Conservation (phyloP, 2,797 vertebrate genomes). For the Nasua narica region DNA sequence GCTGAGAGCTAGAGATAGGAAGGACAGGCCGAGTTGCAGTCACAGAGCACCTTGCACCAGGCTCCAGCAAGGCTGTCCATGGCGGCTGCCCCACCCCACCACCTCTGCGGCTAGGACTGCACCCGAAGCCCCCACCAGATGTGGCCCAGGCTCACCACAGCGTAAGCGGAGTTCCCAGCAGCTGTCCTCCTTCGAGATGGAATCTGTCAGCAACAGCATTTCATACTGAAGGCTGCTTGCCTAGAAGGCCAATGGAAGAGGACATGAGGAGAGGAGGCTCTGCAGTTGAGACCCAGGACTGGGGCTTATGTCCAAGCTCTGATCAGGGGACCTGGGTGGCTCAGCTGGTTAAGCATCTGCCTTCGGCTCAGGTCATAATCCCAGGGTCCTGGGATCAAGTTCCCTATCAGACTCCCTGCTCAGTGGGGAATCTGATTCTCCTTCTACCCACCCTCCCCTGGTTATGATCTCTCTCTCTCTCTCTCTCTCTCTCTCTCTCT, state of each 20-base stretch:
- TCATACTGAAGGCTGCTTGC: slow-evolving; percentile 98
- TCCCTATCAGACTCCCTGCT: not conserved
- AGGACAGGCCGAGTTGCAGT: not conserved
- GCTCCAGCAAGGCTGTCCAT: too few relatives aligned
- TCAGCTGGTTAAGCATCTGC: not conserved
- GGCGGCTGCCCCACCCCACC: not conserved
- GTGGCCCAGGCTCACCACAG: slow-evolving; percentile 87
- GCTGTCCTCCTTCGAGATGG: slow-evolving; percentile 97
- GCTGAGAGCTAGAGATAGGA: slow-evolving; percentile 89
- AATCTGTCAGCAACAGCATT: slow-evolving; percentile 97
- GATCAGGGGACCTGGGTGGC: not conserved
- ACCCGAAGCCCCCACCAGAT: not conserved
- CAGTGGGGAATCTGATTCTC: too few relatives aligned
- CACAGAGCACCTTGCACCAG: not conserved
- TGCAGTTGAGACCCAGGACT: not conserved
- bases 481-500: too few relatives aligned
- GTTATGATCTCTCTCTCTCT: not conserved
- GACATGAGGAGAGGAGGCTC: not conserved
- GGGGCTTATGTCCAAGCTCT: not conserved
- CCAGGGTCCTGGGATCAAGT: not conserved
- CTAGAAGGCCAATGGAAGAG: slow-evolving; percentile 78
- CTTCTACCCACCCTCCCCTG: too few relatives aligned
- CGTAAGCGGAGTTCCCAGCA: slow-evolving; percentile 98
- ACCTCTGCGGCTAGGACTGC: not conserved
- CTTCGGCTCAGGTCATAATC: not conserved